These are phyloP conservation scores for Pollachius pollachius DNA, from an alignment of 2,113 vertebrate species.

Conservation along the genomic window DNA sequence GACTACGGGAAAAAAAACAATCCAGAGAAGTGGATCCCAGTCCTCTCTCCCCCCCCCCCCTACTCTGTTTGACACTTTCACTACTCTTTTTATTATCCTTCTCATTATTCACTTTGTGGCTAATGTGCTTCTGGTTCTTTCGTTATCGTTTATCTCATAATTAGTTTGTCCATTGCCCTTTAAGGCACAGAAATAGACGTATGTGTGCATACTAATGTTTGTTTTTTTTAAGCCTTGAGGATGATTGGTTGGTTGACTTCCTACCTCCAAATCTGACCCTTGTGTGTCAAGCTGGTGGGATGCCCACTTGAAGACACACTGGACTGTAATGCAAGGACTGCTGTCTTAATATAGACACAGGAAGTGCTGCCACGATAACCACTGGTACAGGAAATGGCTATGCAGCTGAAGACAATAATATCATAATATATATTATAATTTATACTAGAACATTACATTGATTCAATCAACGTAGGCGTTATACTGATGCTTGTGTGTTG, in stretches of 20 bases:
- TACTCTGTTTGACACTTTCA: too few relatives aligned
- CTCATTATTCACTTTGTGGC: slow-evolving; percentile 6
- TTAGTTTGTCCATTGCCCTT: neutral
- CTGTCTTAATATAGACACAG: slow-evolving; percentile 35
- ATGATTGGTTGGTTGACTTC: too few relatives aligned
- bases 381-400: slow-evolving; percentile 31
- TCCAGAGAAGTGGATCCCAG: neutral
- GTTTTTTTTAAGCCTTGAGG: too few relatives aligned
- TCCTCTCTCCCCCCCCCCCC: neutral
- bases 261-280: too few relatives aligned
- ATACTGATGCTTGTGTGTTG: neutral
- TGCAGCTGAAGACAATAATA: neutral
- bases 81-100: too few relatives aligned
- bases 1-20: neutral
- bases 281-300: neutral
- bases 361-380: slow-evolving; percentile 48
- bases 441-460: neutral
- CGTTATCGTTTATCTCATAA: slow-evolving; percentile 21
- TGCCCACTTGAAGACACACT: slow-evolving; percentile 8
- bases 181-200: too few relatives aligned
- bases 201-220: too few relatives aligned
- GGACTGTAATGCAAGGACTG: slow-evolving; percentile 26
- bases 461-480: neutral
- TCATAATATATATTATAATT: neutral
- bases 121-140: slow-evolving; percentile 8